phyloP scores from a whole-genome alignment of 2,113 vertebrate species.

The Actinemys pallida region DNA sequence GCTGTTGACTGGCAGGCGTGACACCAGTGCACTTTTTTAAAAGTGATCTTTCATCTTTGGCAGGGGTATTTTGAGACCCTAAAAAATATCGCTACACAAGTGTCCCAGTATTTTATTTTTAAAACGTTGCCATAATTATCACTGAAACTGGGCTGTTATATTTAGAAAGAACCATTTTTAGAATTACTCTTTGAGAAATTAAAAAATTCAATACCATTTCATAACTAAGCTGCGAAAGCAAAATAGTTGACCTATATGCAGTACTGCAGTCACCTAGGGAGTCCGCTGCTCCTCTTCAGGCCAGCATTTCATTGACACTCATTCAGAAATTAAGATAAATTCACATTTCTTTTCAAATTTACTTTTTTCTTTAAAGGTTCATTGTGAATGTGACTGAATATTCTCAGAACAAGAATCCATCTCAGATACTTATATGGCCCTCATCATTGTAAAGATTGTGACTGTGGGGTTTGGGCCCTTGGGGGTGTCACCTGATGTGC shows the following conservation, averaged over 20 bases:
- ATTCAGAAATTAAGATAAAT: constrained; percentile 23
- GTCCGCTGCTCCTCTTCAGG: constrained; percentile 67
- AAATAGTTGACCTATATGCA: constrained; percentile 58
- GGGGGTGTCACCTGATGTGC: too few species aligned
- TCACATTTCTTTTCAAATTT: constrained; percentile 72
- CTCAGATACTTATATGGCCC: too few species aligned
- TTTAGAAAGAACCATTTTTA: constrained; percentile 74
- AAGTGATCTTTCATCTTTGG: constrained; percentile 72
- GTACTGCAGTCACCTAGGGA: constrained; percentile 63
- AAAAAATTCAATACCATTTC: constrained; percentile 66
- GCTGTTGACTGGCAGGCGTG: constrained; percentile 59
- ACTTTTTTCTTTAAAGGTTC: constrained; percentile 72
- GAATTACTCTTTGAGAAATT: constrained; percentile 45
- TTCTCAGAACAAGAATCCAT: constrained; percentile 69
- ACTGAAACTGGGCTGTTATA: constrained; percentile 70
- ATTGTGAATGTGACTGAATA: constrained; percentile 76
- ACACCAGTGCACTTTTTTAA: constrained; percentile 74
- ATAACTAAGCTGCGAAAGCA: constrained; percentile 54
- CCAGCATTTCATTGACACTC: constrained; percentile 60
- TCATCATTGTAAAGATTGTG: not conserved
- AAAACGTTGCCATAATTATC: constrained; percentile 77
- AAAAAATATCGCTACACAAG: constrained; percentile 72
- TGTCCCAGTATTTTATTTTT: constrained; percentile 74
- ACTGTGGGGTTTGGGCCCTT: too few species aligned
- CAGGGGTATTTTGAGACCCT: constrained; percentile 75